Conservation (phyloP, 2,888 invertebrate genomes). For the Auanema sp. region DNA sequence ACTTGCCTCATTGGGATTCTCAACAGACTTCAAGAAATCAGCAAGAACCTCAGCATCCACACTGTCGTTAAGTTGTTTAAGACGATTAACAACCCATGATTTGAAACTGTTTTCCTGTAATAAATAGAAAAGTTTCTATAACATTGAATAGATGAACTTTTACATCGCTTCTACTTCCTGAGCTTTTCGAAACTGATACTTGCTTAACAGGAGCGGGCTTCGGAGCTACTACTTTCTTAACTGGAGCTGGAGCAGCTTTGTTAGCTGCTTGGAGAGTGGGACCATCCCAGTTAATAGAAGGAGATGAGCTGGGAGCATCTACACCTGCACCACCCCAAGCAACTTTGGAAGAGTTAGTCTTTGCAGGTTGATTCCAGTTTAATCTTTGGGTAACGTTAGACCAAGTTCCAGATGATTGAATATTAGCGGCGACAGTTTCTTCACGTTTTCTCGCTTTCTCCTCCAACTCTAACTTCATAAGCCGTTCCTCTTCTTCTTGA, state of each 20-base stretch:
- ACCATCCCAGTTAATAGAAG: conserved; percentile 33
- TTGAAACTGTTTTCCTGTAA: conserved; percentile 12
- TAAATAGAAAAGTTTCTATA: not conserved
- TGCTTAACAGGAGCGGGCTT: conserved; percentile 23
- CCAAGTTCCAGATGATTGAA: conserved; percentile 14
- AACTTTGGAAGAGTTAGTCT: not conserved
- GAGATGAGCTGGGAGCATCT: not conserved
- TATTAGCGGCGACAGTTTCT: not conserved
- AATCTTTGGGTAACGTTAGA: conserved; percentile 11
- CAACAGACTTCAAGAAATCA: conserved; percentile 20
- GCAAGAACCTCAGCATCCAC: conserved; percentile 52
- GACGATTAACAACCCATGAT: conserved; percentile 37
- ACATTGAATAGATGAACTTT: not conserved
- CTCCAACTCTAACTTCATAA: conserved; percentile 24
- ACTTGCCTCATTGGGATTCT: conserved; percentile 54
- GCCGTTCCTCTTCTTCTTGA: conserved; percentile 36
- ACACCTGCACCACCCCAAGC: conserved; percentile 26
- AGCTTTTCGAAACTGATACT: not conserved
- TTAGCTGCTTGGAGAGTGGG: conserved; percentile 39
- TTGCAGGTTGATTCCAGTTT: conserved; percentile 11
- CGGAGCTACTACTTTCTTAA: conserved; percentile 17
- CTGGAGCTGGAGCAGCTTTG: conserved; percentile 8
- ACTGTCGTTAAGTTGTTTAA: conserved; percentile 38
- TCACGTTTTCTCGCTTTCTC: not conserved
- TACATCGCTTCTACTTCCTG: conserved; percentile 11